A percentile compares a stretch with the other conserved stretches of the same genome.
These are phyloP conservation scores for Psephotus haematonotus DNA, from an alignment of 2,113 vertebrate species.

Conservation along the genomic window DNA sequence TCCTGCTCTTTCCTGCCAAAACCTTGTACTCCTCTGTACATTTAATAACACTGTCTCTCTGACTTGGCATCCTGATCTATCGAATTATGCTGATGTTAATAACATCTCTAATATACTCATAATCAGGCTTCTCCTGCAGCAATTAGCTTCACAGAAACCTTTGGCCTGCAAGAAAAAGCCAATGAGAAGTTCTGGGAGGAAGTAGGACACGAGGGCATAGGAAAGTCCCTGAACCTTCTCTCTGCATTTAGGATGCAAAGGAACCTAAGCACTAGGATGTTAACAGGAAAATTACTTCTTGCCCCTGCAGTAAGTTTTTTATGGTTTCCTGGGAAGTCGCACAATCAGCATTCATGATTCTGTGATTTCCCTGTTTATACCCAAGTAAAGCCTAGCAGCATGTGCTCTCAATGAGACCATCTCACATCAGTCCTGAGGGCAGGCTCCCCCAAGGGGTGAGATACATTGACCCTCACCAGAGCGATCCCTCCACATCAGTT, in stretches of 20 bases:
- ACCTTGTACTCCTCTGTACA: neutral
- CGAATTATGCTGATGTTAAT: neutral
- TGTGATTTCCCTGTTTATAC: neutral
- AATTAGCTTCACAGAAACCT: neutral
- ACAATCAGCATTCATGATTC: neutral
- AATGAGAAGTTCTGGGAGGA: neutral
- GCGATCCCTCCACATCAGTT: rapidly evolving
- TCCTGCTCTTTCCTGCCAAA: neutral
- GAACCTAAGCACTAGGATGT: neutral
- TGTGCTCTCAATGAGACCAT: neutral
- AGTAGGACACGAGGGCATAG: neutral
- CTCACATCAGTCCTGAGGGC: neutral
- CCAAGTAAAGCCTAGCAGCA: neutral
- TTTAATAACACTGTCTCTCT: neutral
- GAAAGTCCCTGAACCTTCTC: neutral
- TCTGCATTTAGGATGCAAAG: neutral
- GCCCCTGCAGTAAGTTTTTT: neutral
- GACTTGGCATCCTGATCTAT: neutral
- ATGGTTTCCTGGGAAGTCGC: neutral
- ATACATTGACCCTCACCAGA: neutral
- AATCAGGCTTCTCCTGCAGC: neutral
- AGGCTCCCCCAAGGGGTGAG: neutral
- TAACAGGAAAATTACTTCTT: neutral
- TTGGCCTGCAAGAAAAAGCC: neutral
- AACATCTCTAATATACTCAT: neutral